Percentiles rank a stretch among this genome's conserved stretches.
phyloP scores from a whole-genome alignment of 2,113 vertebrate species.

The Cinclus cinclus region DNA sequence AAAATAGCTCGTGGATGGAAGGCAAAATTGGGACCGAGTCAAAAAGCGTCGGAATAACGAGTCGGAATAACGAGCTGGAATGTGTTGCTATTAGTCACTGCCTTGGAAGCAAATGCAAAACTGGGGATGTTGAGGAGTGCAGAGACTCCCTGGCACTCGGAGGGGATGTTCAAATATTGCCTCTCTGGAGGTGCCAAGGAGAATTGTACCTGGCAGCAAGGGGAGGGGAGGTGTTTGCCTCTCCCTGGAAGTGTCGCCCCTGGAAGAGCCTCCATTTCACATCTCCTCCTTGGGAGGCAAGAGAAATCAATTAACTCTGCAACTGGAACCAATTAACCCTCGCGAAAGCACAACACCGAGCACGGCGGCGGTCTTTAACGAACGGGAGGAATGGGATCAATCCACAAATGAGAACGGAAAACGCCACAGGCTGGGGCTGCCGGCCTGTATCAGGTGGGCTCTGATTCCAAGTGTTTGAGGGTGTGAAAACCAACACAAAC shows the following conservation, averaged over 20 bases:
- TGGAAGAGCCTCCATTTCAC: background rate
- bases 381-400: background rate
- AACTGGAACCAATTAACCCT: constrained; percentile 35
- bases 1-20: background rate
- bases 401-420: background rate
- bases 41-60: background rate
- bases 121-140: background rate
- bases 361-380: background rate
- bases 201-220: background rate
- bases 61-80: background rate
- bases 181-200: background rate
- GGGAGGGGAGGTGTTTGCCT: background rate
- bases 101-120: background rate
- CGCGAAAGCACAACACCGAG: background rate
- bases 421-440: background rate
- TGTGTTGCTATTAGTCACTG: background rate
- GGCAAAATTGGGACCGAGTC: background rate
- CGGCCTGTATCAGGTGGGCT: background rate
- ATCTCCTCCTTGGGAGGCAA: constrained; percentile 29
- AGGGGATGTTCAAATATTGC: background rate
- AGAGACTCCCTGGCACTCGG: background rate
- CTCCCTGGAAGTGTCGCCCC: background rate
- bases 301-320: constrained; percentile 35
- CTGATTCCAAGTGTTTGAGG: background rate
- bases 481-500: background rate